Evolutionary conservation across 2,888 invertebrate species (phyloP), one percentile per base, ranked within the genome.

Genomic region (Drosophila rubida): DNA sequence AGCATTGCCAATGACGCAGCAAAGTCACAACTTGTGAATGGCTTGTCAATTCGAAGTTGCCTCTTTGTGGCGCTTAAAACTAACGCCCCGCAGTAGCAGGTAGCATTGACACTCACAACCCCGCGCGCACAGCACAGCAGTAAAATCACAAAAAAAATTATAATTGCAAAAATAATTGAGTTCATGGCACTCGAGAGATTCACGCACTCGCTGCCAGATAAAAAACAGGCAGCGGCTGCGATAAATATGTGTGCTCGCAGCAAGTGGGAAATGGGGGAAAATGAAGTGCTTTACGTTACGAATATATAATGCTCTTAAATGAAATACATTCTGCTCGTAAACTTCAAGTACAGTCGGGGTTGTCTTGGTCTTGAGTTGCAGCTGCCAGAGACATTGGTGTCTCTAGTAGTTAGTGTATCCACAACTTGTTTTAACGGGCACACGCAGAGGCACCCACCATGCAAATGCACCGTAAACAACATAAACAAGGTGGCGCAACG

Each of bases 151-250:
- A 76, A 19, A 53, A 45, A 48, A 39, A 78, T 71, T 69, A 71
- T 81, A 87, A 87, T 87, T 82, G 74, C 85, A 68, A 87, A 87
- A 85, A 85, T 82, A 82, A 82, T 82, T 82, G 82, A 82, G 82
- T 85, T 82, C 87, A 82, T 71, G 79, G 62, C 87, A 78, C 82
- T 73, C 85, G 45, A 63, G 87, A 81, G 87, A 77, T 60, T 53
- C 60, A 44, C 57, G 53, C 57, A 58, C 32, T 49, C 44, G 39
- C 39, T 46, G 9, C 19, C 46, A 59, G 42, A 61, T 63, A 72
- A 58, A 62, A 76, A 58, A 32, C 66, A 55, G 55, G 55, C 67
- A 42, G 25, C 44, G 55, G 55, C 67, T 39, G 25, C 44, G 44
- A 22, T 54, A 55, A 61, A 57, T 45, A 23, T 8, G 35, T 14